Conservation (phyloP, 2,888 invertebrate species). For the Teleogryllus oceanicus region DNA sequence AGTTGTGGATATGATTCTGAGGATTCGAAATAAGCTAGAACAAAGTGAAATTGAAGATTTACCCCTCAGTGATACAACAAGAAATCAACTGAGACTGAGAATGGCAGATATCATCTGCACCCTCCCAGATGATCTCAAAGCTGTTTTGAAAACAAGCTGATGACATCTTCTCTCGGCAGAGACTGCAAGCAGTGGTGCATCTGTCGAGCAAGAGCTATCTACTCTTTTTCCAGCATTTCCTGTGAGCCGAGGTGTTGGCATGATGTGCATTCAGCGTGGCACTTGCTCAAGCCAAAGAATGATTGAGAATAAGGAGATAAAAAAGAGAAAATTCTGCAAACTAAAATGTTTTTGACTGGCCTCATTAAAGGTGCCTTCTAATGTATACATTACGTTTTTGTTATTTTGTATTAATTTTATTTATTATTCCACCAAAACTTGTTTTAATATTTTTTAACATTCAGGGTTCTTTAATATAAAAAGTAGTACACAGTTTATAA, state of each 20-base stretch:
- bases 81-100: slow-evolving; percentile 52
- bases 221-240: not conserved
- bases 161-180: slow-evolving; percentile 33
- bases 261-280: not conserved
- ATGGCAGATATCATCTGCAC: slow-evolving; percentile 77
- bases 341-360: slow-evolving; percentile 24
- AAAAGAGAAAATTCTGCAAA: slow-evolving; percentile 21
- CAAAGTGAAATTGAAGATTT: slow-evolving; percentile 57
- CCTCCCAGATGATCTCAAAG: slow-evolving; percentile 82
- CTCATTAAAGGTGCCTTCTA: slow-evolving; percentile 22
- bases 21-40: slow-evolving; percentile 84
- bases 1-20: slow-evolving; percentile 94
- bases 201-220: not conserved
- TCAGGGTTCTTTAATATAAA: too few relatives aligned
- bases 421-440: too few relatives aligned
- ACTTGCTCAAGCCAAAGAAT: slow-evolving; percentile 11
- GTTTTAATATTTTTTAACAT: too few relatives aligned
- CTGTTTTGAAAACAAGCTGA: slow-evolving; percentile 56
- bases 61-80: slow-evolving; percentile 55
- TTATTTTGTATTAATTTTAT: too few relatives aligned
- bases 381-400: not conserved
- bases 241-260: not conserved
- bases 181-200: not conserved
- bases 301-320: not conserved
- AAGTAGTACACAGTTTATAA: too few relatives aligned